Conservation (phyloP, 2,888 invertebrate species). For the Epinotia demarniana region DNA sequence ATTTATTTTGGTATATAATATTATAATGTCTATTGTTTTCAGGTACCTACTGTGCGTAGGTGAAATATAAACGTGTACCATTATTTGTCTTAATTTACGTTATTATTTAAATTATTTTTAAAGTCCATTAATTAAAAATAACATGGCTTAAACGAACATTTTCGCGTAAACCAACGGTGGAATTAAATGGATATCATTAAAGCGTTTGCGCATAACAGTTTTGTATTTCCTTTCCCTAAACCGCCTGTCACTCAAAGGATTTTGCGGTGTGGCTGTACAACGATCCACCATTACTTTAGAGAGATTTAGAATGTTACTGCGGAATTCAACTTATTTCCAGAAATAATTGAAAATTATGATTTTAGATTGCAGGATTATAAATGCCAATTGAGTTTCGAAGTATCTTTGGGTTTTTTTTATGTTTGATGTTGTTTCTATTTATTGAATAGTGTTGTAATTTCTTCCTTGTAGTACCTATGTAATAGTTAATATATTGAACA, state of each 20-base stretch:
- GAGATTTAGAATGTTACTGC: slow-evolving; percentile 10
- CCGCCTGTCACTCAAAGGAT: slow-evolving; percentile 40
- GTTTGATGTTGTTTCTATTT: no score
- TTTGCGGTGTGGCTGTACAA: slow-evolving; percentile 28
- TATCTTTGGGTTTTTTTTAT: background rate
- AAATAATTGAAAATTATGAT: background rate
- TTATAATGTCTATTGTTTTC: no score
- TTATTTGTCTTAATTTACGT: no score
- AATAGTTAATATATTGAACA: background rate
- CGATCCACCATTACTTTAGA: slow-evolving; percentile 23
- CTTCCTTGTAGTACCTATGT: no score
- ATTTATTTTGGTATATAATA: no score
- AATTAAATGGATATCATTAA: slow-evolving; percentile 18
- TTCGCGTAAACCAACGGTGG: background rate
- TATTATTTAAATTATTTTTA: no score
- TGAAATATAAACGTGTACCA: no score
- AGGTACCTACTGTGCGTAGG: no score
- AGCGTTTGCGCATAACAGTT: slow-evolving; percentile 15
- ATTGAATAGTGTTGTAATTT: no score
- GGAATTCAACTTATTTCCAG: background rate
- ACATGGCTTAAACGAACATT: background rate
- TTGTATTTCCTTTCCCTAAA: slow-evolving; percentile 23
- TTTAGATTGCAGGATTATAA: background rate
- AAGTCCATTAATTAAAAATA: no score
- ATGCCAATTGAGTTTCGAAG: background rate